Evolutionary conservation across 2,888 invertebrate genomes (phyloP), one percentile per base, ranked within the genome.

Genomic region (Clostera curtula): DNA sequence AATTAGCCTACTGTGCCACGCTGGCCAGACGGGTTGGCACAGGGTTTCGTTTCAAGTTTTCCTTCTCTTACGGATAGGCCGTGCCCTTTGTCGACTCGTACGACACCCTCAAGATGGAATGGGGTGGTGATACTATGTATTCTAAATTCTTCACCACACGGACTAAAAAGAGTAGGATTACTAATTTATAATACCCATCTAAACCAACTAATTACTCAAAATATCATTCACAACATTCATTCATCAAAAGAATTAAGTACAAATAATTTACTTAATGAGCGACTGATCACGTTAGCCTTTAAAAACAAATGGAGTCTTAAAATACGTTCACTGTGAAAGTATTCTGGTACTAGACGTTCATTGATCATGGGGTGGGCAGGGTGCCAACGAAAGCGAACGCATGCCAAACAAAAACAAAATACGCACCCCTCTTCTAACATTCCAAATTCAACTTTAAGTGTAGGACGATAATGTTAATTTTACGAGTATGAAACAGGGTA

Each of bases 301-400:
- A 44, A 53, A 51, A 49, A 45, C 27, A 49, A 57, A 61, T 55
- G 53, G 49, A 43, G 48, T 53, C 54, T 52, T 46, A 52, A 64
- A 62, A 62, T 60, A 64, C 65, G 64, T 53, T 60, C 48, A 54
- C 52, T 62, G 73, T 70, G 66, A 72, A 71, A 67, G 66, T 71
- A 64, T 67, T 68, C 64, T 68, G 59, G 60, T 63, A 59, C 60
- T 66, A 72, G 73, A 68, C 70, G 54, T 49, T 59, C 79, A 80
- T 80, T 80, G 79, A 79, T 77, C 76, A 72, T 44, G 50, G 56
- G 45, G 50, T 47, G 49, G 57, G 56, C 56, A 45, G 42, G 53
- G 50, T 53, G 65, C 72, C 66, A 76, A 70, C 73, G 80, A 79
- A 79, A 79, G 79, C 56, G 79, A 80, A 67, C 56, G 65, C 40